Evolutionary conservation across 2,113 vertebrate genomes (phyloP).

Genomic region (Otus sunia): DNA sequence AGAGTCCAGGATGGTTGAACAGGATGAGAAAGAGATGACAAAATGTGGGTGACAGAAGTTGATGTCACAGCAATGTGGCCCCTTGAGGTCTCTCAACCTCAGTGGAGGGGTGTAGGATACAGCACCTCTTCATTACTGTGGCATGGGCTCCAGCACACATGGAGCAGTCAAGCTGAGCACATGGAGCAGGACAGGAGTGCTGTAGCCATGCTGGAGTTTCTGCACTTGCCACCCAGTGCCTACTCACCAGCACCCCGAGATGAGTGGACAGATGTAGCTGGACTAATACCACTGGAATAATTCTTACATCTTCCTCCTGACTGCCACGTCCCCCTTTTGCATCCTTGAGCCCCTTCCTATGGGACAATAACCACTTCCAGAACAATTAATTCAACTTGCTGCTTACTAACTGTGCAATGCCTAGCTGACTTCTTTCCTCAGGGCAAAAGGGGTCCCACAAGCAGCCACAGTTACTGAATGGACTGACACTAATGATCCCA

Average conservation of each 20-base stretch:
- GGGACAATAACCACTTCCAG: background rate
- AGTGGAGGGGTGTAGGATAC: background rate
- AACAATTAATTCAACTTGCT: background rate
- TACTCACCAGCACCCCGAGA: background rate
- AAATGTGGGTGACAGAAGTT: fast-evolving
- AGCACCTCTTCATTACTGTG: background rate
- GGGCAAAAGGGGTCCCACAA: background rate
- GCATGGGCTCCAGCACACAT: background rate
- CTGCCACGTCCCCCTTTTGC: background rate
- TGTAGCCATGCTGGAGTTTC: background rate
- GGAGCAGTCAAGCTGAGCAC: background rate
- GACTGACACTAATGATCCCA: background rate
- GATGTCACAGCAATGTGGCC: background rate
- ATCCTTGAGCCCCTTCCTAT: background rate
- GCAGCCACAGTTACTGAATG: background rate
- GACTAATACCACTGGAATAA: background rate
- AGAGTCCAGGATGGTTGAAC: background rate
- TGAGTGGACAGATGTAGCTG: fast-evolving
- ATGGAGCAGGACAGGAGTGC: background rate
- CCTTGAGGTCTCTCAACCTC: background rate
- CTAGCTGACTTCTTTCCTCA: background rate
- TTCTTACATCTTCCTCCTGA: background rate
- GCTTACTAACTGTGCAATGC: background rate
- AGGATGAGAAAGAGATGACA: background rate
- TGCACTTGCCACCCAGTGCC: background rate